Evolutionary conservation across 2,888 invertebrate species (phyloP).

Genomic region (Brachynemurus nebulosus): DNA sequence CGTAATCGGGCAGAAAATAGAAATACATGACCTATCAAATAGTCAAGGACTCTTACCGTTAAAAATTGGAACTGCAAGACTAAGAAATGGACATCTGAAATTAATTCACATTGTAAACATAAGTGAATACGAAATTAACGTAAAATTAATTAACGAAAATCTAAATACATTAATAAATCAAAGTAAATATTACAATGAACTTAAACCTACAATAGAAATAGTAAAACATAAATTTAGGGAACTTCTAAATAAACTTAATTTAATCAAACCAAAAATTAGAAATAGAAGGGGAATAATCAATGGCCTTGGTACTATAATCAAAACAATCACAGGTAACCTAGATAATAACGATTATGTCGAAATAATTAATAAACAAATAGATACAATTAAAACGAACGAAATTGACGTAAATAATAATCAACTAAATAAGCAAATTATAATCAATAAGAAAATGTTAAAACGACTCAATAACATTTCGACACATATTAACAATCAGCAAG

Average conservation of each 20-base stretch:
- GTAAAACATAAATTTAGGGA: neutral
- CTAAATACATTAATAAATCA: neutral
- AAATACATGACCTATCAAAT: constrained; percentile 7
- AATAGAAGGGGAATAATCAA: constrained; percentile 10
- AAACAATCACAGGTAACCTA: constrained; percentile 12
- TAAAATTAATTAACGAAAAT: neutral
- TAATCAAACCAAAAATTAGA: constrained; percentile 1
- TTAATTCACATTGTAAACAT: neutral
- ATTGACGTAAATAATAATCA: neutral
- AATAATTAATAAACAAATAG: neutral
- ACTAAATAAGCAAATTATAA: neutral
- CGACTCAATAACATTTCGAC: neutral
- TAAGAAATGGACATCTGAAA: constrained; percentile 4
- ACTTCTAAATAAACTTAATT: neutral
- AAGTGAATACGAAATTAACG: neutral
- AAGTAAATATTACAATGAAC: too few relatives aligned
- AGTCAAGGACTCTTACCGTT: constrained; percentile 11
- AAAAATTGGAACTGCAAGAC: constrained; percentile 11
- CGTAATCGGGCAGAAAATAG: constrained; percentile 3
- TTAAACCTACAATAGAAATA: neutral
- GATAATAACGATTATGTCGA: constrained; percentile 8
- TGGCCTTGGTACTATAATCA: constrained; percentile 11
- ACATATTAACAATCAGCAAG: neutral
- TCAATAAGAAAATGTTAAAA: neutral
- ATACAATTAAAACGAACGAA: neutral